Conservation (phyloP, 2,797 vertebrate species). For the Rhynchotus rufescens region DNA sequence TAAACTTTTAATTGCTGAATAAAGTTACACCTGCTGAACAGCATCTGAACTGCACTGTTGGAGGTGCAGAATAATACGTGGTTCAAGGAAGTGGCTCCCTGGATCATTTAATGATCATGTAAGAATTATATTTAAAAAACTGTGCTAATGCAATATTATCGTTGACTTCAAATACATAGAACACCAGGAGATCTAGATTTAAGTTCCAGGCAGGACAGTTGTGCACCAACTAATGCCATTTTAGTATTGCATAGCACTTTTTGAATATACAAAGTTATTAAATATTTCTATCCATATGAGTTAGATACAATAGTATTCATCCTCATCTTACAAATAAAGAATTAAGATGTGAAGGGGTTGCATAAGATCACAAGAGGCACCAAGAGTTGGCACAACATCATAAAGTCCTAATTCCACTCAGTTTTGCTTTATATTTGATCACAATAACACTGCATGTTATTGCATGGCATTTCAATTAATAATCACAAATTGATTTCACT, state of each 20-base stretch:
- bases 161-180: not conserved
- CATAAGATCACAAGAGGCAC: not conserved
- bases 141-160: constrained; percentile 8
- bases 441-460: not conserved
- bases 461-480: not conserved
- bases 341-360: not conserved
- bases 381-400: not conserved
- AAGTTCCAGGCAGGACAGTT: not conserved
- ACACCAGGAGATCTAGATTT: not conserved
- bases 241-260: not conserved
- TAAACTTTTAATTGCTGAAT: constrained; percentile 15
- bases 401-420: not conserved
- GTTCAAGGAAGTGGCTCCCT: not conserved
- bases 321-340: not conserved
- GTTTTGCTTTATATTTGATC: not conserved
- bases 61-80: not conserved
- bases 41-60: not conserved
- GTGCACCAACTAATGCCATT: not conserved
- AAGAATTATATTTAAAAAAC: not conserved
- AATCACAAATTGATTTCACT: not conserved
- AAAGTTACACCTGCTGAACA: not conserved
- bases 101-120: constrained; percentile 27
- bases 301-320: not conserved
- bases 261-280: not conserved
- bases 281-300: fast-evolving